phyloP scores from a whole-genome alignment of 2,797 vertebrate species.

The Notamacropus eugenii region DNA sequence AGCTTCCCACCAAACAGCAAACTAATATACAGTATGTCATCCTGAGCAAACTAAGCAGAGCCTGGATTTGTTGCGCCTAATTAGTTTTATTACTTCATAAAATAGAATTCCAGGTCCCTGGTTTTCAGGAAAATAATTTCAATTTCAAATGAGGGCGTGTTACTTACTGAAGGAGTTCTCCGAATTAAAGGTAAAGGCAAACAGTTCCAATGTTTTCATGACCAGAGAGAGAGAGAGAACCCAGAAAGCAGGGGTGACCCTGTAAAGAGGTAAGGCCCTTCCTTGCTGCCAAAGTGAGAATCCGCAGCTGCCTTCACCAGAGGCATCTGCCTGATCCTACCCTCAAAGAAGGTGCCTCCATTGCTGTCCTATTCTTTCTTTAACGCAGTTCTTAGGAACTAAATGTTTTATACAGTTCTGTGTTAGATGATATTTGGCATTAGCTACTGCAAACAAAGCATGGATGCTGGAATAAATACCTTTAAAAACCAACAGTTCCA shows the following conservation, averaged over 20 bases:
- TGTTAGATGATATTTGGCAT: not conserved
- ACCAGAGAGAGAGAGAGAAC: not conserved
- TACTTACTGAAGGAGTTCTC: not conserved
- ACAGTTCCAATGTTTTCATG: not conserved
- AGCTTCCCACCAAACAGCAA: not conserved
- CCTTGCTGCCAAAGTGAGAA: not conserved
- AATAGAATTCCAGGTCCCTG: conserved; percentile 11
- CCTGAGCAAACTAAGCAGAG: conserved; percentile 29
- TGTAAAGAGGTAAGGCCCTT: not conserved
- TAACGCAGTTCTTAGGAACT: not conserved
- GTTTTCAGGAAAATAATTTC: conserved; percentile 53
- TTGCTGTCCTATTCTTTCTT: not conserved
- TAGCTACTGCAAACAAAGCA: not conserved
- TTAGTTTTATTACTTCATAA: conserved; percentile 47
- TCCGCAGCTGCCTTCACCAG: not conserved
- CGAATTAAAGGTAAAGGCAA: not conserved
- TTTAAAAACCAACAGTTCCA: not conserved
- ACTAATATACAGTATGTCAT: not conserved
- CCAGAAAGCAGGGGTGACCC: not conserved
- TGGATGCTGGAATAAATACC: not conserved
- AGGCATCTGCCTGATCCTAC: not conserved
- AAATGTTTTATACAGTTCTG: not conserved
- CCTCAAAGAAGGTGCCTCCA: not conserved
- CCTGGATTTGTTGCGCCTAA: conserved; percentile 28
- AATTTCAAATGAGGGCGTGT: conserved; percentile 20